Base-by-base conservation (phyloP, 2,797 vertebrate genomes). In the Malacoraja senta region DNA sequence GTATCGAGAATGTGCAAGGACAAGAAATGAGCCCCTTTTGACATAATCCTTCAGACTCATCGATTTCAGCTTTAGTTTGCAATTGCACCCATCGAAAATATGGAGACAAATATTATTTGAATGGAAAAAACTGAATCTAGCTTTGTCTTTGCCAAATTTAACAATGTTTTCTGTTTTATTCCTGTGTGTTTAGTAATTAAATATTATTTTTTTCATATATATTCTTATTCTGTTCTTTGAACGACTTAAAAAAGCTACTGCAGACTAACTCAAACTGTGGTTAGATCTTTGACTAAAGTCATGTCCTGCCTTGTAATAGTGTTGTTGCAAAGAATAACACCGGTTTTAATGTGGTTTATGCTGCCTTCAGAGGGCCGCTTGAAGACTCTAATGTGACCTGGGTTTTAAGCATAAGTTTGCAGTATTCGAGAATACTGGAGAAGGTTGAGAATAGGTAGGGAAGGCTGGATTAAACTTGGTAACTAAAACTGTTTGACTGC, bases 341-440 rank as follows among this genome's bases (percentile, higher is more conserved):
- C 53, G 13, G 3, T 83, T 26, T 44, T 53, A n/a, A n/a, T 86
- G 29, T 86, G 26, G 61, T 29, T 84, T n/a, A 9, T 65, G 32
- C 88, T 72, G 65, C 38, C 9, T 1, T 65, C 21, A 29, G 86
- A 91, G 9, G 15, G 21, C 21, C 10, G 10, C 26, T 35, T 68
- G 19, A 91, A 91, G 63, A 21, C 68, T 72, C 65, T 71, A 71
- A 91, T 91, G 35, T 35, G 58, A 91, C 12, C 88, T 91, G 65
- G 8, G 17, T 13, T 86, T 7, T 86, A 1, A n/a, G n/a, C 21
- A 13, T 26, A 21, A 38, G 15, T 72, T 72, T 91, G 68, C 65
- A 72, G 9, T 38, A 44, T 10, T 72, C 63, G 21, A 35, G 21
- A 24, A n/a, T n/a, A n/a, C 44, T n/a, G 29, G 29, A 65, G 24